Percentiles rank a stretch among this genome's conserved stretches.
phyloP scores from a whole-genome alignment of 2,113 vertebrate species.

The Oplegnathus fasciatus region DNA sequence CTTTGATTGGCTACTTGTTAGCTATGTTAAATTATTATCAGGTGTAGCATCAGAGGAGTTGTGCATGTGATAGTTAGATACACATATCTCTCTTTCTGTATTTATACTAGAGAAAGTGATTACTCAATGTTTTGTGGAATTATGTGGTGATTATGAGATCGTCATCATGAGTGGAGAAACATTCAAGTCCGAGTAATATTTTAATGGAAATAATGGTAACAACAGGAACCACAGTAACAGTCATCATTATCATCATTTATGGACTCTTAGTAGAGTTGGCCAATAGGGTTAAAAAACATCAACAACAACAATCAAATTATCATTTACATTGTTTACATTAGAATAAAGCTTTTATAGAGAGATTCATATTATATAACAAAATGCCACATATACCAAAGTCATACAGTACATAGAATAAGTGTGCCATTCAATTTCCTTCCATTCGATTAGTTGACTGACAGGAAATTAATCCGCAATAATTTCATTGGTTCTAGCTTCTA shows the following conservation, averaged over 20 bases:
- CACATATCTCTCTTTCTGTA: background rate
- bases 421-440: background rate
- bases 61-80: background rate
- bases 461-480: background rate
- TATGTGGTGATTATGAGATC: constrained; percentile 1
- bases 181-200: background rate
- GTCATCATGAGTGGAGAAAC: background rate
- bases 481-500: background rate
- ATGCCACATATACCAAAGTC: background rate
- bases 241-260: constrained; percentile 5
- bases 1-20: background rate
- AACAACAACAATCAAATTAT: background rate
- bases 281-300: background rate
- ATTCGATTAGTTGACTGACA: background rate
- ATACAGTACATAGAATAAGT: background rate
- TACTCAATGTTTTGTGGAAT: background rate
- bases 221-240: background rate
- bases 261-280: background rate
- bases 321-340: constrained; percentile 9
- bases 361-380: background rate
- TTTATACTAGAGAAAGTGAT: background rate
- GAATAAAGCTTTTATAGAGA: background rate
- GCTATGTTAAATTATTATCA: background rate
- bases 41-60: background rate
- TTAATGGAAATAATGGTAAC: constrained; percentile 33